Base-by-base conservation (phyloP, 1,140 invertebrate species). In the Micrasema minimum region DNA sequence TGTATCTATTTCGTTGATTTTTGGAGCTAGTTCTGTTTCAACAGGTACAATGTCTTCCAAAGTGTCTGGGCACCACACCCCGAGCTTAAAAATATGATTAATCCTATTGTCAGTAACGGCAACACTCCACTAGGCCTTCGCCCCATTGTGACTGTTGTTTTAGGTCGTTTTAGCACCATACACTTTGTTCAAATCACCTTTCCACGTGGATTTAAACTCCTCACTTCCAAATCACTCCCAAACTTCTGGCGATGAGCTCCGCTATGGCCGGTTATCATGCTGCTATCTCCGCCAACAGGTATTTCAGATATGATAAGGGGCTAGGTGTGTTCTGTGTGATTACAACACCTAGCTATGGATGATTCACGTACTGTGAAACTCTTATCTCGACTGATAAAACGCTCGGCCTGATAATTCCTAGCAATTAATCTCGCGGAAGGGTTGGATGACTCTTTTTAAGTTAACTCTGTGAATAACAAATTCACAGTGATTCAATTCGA, bases 321-420 rank as follows among this genome's bases (percentile, higher is more conserved):
- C 67, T 59, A 69, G 67, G 67, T 69, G 67, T 48, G 67, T 37
- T 66, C 26, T n/a, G 65, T 23, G 11, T 55, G 65, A 67, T 67
- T 67, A 57, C 65, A 48, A 46, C 67, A 62, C 55, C 55, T 46
- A 16, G 14, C 22, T 20, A 14, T 50, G 2, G 67, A 41, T 69
- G 67, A 69, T 61, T 69, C 67, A 69, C 46, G 43, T 38, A 48
- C 50, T 35, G 53, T 50, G 53, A 69, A 69, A 53, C 20, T 53
- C 26, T 55, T 67, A 67, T 67, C 65, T 43, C 37, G 2, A 12
- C 16, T 53, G 11, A 59, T 59, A 59, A 11, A 31, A 9, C 55
- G 14, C 37, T 51, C 4, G 11, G n/a, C 22, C 55, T 59, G 55
- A 59, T 59, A 41, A 59, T 10, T 18, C 37, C 16, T 9, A 35